Evolutionary conservation across 1,140 invertebrate species (phyloP).

Genomic region (Drosophila truncata): DNA sequence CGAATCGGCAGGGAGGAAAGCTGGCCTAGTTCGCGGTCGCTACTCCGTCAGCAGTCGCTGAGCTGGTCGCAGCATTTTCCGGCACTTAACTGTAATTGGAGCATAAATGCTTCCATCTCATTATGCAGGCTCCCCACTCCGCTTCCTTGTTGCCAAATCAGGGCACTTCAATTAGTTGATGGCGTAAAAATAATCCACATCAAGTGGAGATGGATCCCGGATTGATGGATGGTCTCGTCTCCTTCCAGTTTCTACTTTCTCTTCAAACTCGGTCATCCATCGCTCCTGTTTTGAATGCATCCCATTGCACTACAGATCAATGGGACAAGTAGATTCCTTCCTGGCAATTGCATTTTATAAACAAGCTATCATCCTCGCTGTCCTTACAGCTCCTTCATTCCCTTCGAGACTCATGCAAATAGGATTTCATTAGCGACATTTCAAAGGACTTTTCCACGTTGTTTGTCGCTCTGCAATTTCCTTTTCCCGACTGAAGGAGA

Average conservation of each 20-base stretch:
- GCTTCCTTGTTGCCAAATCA: conserved; percentile 59
- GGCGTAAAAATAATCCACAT: conserved; percentile 58
- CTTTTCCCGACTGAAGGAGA: conserved; percentile 14
- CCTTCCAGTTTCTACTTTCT: no score
- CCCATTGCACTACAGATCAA: conserved; percentile 44
- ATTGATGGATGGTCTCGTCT: conserved; percentile 48
- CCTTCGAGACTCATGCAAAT: conserved; percentile 46
- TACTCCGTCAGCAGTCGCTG: conserved; percentile 51
- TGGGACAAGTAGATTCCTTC: conserved; percentile 14
- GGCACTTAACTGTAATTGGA: conserved; percentile 79
- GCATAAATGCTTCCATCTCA: conserved; percentile 77
- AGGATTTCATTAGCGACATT: conserved; percentile 76
- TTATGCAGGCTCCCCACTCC: conserved; percentile 58
- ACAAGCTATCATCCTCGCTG: not conserved
- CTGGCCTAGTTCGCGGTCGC: conserved; percentile 42
- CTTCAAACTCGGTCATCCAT: not conserved
- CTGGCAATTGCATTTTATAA: conserved; percentile 49
- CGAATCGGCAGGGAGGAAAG: conserved; percentile 8
- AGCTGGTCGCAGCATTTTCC: conserved; percentile 74
- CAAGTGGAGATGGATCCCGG: conserved; percentile 16
- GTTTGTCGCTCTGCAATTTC: conserved; percentile 53
- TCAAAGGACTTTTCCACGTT: conserved; percentile 63
- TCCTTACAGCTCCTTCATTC: not conserved
- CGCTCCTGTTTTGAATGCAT: not conserved
- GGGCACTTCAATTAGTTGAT: conserved; percentile 76